Conservation (phyloP, 2,888 invertebrate genomes). For the Antheraea yamamai region DNA sequence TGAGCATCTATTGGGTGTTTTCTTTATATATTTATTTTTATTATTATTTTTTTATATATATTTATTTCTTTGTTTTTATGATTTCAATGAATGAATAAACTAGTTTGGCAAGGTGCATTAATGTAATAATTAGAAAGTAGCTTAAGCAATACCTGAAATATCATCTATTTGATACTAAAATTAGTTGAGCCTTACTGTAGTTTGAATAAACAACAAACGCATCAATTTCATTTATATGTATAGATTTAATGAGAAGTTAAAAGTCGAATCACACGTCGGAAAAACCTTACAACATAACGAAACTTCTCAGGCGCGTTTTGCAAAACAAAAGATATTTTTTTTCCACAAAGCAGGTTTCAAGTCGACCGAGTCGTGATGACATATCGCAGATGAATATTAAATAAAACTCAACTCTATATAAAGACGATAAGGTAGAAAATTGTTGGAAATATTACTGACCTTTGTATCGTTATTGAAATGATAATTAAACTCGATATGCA, state of each 20-base stretch:
- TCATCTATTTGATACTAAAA: too few relatives aligned
- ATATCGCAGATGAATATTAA: background rate
- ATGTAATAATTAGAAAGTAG: too few relatives aligned
- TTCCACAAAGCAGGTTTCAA: slow-evolving; percentile 39
- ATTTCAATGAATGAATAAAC: too few relatives aligned
- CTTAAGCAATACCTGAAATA: too few relatives aligned
- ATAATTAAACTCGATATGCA: slow-evolving; percentile 11
- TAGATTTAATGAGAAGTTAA: slow-evolving; percentile 31
- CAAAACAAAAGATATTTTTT: slow-evolving; percentile 32
- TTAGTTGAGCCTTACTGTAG: background rate
- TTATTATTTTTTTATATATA: too few relatives aligned
- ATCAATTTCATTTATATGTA: background rate
- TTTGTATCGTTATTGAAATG: background rate
- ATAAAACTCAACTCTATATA: background rate
- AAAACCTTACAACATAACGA: slow-evolving; percentile 23
- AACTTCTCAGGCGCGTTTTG: slow-evolving; percentile 28
- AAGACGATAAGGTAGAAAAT: slow-evolving; percentile 1
- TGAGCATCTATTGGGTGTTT: too few relatives aligned
- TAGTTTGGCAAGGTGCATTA: too few relatives aligned
- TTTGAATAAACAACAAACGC: background rate
- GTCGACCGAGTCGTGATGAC: background rate
- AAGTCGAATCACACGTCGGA: slow-evolving; percentile 12
- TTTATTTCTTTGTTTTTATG: too few relatives aligned
- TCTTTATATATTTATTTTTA: too few relatives aligned
- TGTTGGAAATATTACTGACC: background rate